Evolutionary conservation across 2,888 invertebrate genomes (phyloP).

Genomic region (Aleiodes testaceus): DNA sequence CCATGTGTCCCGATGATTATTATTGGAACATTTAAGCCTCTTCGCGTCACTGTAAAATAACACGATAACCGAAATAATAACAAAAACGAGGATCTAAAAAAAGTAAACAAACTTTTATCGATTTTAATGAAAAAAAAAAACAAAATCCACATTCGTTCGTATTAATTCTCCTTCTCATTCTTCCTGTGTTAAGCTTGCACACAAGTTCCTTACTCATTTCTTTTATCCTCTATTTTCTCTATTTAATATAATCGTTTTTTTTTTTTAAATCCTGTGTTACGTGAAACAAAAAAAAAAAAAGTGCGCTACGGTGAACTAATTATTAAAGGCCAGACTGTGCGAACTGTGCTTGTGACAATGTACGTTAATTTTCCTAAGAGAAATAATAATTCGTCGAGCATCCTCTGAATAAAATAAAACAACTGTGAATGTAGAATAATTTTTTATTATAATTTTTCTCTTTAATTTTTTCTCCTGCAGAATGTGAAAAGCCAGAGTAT

Average conservation of each 20-base stretch:
- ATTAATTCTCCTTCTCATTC: conserved; percentile 21
- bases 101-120: too few species aligned
- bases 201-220: conserved; percentile 5
- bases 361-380: conserved; percentile 42
- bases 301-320: conserved; percentile 23
- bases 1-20: conserved; percentile 56
- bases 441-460: too few species aligned
- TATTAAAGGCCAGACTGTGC: conserved; percentile 57
- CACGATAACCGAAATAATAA: conserved; percentile 51
- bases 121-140: neutral
- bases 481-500: conserved; percentile 9
- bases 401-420: neutral
- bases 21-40: conserved; percentile 61
- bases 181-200: conserved; percentile 12
- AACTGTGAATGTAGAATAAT: neutral
- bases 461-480: neutral
- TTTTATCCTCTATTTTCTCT: too few species aligned
- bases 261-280: conserved; percentile 13
- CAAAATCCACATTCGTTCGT: conserved; percentile 43
- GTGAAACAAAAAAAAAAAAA: conserved; percentile 28
- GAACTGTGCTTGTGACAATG: conserved; percentile 70
- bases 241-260: too few species aligned
- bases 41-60: conserved; percentile 69
- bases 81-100: neutral
- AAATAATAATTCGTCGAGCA: conserved; percentile 17